Evolutionary conservation across 2,797 vertebrate species (phyloP).

Genomic region (Anguilla megastoma): DNA sequence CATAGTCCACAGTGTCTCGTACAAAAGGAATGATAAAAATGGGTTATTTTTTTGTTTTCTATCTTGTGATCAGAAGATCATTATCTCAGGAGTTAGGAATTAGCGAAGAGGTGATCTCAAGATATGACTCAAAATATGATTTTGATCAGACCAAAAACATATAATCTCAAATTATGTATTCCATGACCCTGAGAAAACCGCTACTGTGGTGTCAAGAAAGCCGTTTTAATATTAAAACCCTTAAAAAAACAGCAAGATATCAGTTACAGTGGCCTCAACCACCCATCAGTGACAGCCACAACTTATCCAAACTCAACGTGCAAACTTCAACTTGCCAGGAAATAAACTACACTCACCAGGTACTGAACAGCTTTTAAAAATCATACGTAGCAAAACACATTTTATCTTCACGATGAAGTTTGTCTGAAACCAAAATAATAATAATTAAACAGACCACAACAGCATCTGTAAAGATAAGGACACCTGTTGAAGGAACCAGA

Average conservation of each 20-base stretch:
- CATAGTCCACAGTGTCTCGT: background rate
- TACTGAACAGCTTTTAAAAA: background rate
- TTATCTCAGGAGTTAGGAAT: background rate
- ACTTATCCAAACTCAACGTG: no score
- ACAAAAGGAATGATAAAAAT: background rate
- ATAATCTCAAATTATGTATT: background rate
- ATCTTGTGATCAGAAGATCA: conserved; percentile 6
- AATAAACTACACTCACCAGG: background rate
- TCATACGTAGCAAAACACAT: background rate
- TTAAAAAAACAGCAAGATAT: background rate
- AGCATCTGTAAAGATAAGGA: conserved; percentile 24
- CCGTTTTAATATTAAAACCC: no score
- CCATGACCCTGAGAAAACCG: background rate
- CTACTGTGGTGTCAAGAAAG: no score
- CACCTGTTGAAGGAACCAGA: conserved; percentile 35
- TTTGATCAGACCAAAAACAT: background rate
- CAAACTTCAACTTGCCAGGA: no score
- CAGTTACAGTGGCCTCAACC: background rate
- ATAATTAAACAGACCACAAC: conserved; percentile 42
- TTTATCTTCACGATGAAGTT: background rate
- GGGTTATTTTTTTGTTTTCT: conserved; percentile 37
- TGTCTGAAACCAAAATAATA: background rate
- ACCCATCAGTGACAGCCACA: no score
- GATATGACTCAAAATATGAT: no score
- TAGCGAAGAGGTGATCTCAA: no score